Evolutionary conservation across 1,140 invertebrate genomes (phyloP).

Genomic region (Campoletis sonorensis): DNA sequence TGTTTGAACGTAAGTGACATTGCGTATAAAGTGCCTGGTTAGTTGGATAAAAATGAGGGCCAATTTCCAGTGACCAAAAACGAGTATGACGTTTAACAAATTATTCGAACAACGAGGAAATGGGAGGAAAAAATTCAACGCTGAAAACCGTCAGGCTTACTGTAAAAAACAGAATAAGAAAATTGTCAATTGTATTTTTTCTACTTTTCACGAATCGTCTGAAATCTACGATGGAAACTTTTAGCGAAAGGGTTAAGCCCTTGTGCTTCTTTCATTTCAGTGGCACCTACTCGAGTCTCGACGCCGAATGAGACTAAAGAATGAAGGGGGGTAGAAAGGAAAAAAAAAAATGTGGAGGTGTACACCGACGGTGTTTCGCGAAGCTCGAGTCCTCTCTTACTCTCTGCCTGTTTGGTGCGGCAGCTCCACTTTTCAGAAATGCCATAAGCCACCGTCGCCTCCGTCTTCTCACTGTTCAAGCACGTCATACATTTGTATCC

Average conservation of each 20-base stretch:
- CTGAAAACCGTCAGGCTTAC: too few relatives aligned
- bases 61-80: too few relatives aligned
- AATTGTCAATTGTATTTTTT: neutral
- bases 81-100: too few relatives aligned
- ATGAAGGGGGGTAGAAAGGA: neutral
- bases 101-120: too few relatives aligned
- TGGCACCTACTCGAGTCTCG: slow-evolving; percentile 31
- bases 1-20: too few relatives aligned
- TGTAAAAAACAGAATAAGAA: too few relatives aligned
- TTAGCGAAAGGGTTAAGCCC: slow-evolving; percentile 60
- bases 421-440: neutral
- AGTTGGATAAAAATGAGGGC: too few relatives aligned
- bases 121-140: too few relatives aligned
- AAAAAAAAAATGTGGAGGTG: neutral
- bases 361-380: neutral
- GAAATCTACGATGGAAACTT: slow-evolving; percentile 7
- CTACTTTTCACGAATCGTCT: neutral
- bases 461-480: too few relatives aligned
- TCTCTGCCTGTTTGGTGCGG: neutral
- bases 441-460: too few relatives aligned
- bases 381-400: neutral
- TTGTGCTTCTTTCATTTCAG: slow-evolving; percentile 54
- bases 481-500: too few relatives aligned
- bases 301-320: slow-evolving; percentile 19
- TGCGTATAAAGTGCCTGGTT: too few relatives aligned